These are phyloP conservation scores for Hycleus phaleratus DNA, from an alignment of 1,140 invertebrate genomes.

Conservation along the genomic window DNA sequence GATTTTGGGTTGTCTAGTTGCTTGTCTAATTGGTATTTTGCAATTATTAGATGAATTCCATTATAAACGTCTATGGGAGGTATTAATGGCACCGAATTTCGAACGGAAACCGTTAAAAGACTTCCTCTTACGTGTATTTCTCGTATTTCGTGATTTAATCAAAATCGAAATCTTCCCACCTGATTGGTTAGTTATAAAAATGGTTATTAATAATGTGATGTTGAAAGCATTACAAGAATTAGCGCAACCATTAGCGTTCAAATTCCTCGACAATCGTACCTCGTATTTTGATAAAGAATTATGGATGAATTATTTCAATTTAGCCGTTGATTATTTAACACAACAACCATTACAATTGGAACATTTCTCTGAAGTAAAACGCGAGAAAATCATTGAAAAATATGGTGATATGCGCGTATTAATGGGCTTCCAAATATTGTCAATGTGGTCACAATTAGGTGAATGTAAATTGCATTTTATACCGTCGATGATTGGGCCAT, in stretches of 20 bases:
- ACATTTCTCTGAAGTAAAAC: conserved; percentile 71
- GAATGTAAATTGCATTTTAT: conserved; percentile 83
- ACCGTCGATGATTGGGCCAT: conserved; percentile 86
- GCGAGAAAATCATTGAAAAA: conserved; percentile 68
- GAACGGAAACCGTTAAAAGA: conserved; percentile 74
- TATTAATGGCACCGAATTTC: conserved; percentile 51
- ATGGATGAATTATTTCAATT: conserved; percentile 85
- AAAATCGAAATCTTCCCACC: conserved; percentile 76
- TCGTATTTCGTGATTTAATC: conserved; percentile 80
- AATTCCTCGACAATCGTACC: conserved; percentile 62
- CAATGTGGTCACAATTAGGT: conserved; percentile 88
- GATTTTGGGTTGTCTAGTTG: conserved; percentile 70
- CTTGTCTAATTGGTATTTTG: conserved; percentile 75
- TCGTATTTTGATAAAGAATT: conserved; percentile 64
- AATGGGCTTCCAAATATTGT: conserved; percentile 89
- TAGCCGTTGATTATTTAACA: conserved; percentile 80
- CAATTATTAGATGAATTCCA: conserved; percentile 82
- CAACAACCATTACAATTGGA: conserved; percentile 82
- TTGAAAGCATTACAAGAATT: conserved; percentile 79
- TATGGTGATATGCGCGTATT: conserved; percentile 87
- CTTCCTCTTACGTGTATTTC: conserved; percentile 80
- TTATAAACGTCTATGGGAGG: conserved; percentile 81
- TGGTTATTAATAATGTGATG: conserved; percentile 84
- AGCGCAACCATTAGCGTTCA: conserved; percentile 74
- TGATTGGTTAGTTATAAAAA: conserved; percentile 90